These are phyloP conservation scores for Pseudobourletiella spinata DNA, from an alignment of 1,140 invertebrate genomes.

Conservation along the genomic window DNA sequence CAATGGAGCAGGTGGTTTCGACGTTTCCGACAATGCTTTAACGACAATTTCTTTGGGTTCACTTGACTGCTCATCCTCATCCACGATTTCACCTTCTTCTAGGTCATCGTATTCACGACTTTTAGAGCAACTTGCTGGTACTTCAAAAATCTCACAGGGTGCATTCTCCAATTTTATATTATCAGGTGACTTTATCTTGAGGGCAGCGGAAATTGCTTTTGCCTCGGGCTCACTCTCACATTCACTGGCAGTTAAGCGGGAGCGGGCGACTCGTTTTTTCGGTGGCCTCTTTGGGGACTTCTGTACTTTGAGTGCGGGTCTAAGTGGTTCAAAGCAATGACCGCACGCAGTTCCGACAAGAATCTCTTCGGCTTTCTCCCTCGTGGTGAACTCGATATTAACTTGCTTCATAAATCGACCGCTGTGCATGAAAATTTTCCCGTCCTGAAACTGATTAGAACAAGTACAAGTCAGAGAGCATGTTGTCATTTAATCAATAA, in stretches of 20 bases:
- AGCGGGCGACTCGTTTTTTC: not conserved
- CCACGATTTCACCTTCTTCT: slow-evolving; percentile 14
- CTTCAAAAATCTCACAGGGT: not conserved
- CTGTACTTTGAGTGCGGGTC: not conserved
- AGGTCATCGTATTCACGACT: not conserved
- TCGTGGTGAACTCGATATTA: slow-evolving; percentile 17
- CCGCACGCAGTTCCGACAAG: slow-evolving; percentile 1
- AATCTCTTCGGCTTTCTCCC: slow-evolving; percentile 7
- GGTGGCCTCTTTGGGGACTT: not conserved
- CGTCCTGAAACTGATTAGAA: slow-evolving; percentile 30
- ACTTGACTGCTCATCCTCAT: not conserved
- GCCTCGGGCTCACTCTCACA: not conserved
- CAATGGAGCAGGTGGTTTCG: too few species aligned
- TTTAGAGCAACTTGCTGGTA: not conserved
- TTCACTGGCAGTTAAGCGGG: not conserved
- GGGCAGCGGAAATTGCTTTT: not conserved
- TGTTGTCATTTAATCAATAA: slow-evolving; percentile 2
- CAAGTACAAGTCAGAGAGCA: not conserved
- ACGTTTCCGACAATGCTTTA: not conserved
- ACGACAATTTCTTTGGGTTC: not conserved
- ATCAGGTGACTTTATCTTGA: not conserved
- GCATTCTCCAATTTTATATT: not conserved
- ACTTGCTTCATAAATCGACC: slow-evolving; percentile 32
- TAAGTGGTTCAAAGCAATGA: not conserved
- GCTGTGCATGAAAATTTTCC: slow-evolving; percentile 27